Percentiles rank a stretch among this genome's conserved stretches.
These are phyloP conservation scores for Heliocidaris tuberculata DNA, from an alignment of 35 echinoderm and acorn worm genomes.

Conservation along the genomic window DNA sequence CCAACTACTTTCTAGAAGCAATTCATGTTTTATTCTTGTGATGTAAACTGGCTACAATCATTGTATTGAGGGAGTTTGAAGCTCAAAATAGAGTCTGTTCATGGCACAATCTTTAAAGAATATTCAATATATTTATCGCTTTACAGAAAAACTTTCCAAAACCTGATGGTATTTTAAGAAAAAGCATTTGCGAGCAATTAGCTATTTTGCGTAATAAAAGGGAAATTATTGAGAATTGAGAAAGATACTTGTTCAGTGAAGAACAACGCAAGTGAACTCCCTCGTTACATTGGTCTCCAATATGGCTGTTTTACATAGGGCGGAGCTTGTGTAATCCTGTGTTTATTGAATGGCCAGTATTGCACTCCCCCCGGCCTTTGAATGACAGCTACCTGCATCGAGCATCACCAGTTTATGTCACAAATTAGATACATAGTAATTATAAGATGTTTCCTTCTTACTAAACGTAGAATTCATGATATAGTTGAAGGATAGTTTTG, in stretches of 20 bases:
- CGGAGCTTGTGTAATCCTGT: constrained; percentile 68
- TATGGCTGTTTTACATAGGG: constrained; percentile 61
- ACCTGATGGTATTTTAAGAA: background rate
- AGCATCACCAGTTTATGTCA: constrained; percentile 35
- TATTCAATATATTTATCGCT: background rate
- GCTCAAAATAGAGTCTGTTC: background rate
- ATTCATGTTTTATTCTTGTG: background rate
- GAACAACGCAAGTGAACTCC: background rate
- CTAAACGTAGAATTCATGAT: too few relatives aligned
- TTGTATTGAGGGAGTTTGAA: constrained; percentile 3
- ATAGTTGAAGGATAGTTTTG: too few relatives aligned
- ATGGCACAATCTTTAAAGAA: background rate
- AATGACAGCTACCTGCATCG: constrained; percentile 45
- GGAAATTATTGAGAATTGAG: too few relatives aligned
- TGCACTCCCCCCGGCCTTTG: constrained; percentile 83
- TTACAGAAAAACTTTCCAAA: background rate
- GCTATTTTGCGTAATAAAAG: too few relatives aligned
- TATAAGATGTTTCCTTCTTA: too few relatives aligned
- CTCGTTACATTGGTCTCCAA: constrained; percentile 1
- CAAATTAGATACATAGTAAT: background rate
- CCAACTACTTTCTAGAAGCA: too few relatives aligned
- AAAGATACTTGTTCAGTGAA: background rate
- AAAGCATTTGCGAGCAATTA: background rate
- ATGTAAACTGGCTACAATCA: background rate
- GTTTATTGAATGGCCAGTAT: constrained; percentile 54